Base-by-base conservation (phyloP, 2,797 vertebrate genomes). In the Carapus acus region DNA sequence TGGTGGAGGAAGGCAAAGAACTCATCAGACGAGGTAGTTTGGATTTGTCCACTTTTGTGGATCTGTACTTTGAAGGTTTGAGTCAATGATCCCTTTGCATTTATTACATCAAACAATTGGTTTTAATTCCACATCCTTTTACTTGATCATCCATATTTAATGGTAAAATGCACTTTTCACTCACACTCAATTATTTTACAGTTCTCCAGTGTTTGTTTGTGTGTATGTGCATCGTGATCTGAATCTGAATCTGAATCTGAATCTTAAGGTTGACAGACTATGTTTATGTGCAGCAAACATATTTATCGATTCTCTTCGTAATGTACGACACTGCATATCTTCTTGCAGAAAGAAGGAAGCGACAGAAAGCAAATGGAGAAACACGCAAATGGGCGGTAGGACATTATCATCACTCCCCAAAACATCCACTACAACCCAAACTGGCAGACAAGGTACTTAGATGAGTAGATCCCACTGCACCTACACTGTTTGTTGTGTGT, bases 1-100 rank as follows among this genome's bases (percentile, higher is more conserved):
- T 96, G 58, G 90, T 94, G 62, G 91, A 96, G 69, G 94, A 97
- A 86, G 94, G 94, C 58, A 91, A 81, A 72, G 92, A 95, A 57
- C 85, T 94, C 54, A 91, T 94, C 68, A 89, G 86, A 84, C 89
- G 92, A 92, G 94, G 94, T 96, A 65, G 2, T 49, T 40, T 46
- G 0, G 2, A 50, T 2, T 20, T 6, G 2, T 8, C 58, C 13
- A 8, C 7, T 23, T 2, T 60, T 33, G 55, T 2, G 44, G 5
- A 49, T 33, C 11, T 16, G 9, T 33, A 13, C 12, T 9, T 3
- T 33, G 9, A 7, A 33, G 6, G 31, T 33, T 33, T 33, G 31
- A 33, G 15, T 22, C 6, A 29, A 7, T 50, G 4, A 23, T 13
- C 24, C n/a, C n/a, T n/a, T n/a, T n/a, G n/a, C n/a, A n/a, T n/a